A percentile compares a stretch with the other conserved stretches of the same genome.
Conservation (phyloP, 2,797 vertebrate genomes). For the Rhodeus uyekii region DNA sequence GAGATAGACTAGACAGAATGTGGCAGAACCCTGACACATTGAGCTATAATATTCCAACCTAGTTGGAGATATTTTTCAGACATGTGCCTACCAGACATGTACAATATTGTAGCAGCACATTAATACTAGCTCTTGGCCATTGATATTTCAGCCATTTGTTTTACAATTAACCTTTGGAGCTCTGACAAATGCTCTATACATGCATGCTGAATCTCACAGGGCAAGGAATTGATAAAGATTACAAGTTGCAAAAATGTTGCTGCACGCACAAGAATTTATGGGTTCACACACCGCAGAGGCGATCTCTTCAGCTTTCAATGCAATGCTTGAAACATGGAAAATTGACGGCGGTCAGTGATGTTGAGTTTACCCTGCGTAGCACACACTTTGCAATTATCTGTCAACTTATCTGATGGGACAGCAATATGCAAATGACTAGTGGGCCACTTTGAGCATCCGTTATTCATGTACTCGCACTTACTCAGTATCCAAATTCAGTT, state of each 20-base stretch:
- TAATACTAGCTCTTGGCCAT: constrained; percentile 17
- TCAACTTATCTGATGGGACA: constrained; percentile 13
- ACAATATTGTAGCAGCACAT: constrained; percentile 29
- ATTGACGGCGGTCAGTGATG: constrained; percentile 9
- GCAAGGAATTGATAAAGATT: constrained; percentile 36
- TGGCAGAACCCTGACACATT: too few species aligned
- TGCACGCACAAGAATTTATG: constrained; percentile 17
- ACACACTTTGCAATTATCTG: constrained; percentile 19
- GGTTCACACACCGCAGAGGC: constrained; percentile 27
- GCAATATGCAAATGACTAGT: constrained; percentile 18
- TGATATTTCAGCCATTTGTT: constrained; percentile 32
- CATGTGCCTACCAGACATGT: constrained; percentile 31
- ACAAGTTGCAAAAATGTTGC: constrained; percentile 17
- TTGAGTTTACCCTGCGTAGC: constrained; percentile 33
- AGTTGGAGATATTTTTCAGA: constrained; percentile 33
- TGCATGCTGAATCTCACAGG: constrained; percentile 36
- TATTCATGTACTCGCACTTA: neutral
- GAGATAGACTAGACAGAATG: too few species aligned
- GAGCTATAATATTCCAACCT: neutral
- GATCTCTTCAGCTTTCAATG: constrained; percentile 16
- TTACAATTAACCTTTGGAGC: constrained; percentile 44
- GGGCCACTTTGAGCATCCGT: constrained; percentile 46
- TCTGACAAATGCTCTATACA: constrained; percentile 17
- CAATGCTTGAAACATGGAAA: constrained; percentile 34
- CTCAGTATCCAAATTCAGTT: constrained; percentile 15